These are phyloP conservation scores for Agrochola circellaris DNA, from an alignment of 2,888 invertebrate species.

Conservation along the genomic window DNA sequence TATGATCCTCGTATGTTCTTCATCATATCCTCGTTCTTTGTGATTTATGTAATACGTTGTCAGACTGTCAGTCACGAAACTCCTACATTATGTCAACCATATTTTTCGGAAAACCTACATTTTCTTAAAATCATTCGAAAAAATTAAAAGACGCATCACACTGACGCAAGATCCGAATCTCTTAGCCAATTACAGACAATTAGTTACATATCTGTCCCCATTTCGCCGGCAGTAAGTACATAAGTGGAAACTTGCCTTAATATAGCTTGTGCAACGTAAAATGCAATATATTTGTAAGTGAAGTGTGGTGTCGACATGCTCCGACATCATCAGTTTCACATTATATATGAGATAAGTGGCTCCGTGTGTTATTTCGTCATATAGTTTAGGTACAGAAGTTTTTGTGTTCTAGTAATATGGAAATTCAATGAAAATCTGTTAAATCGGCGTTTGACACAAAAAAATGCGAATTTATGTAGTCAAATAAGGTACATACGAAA, in stretches of 20 bases:
- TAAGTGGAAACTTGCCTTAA: constrained; percentile 73
- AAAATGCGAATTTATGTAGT: neutral
- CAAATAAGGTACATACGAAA: neutral
- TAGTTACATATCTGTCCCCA: constrained; percentile 74
- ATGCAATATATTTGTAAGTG: constrained; percentile 68
- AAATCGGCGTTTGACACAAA: neutral
- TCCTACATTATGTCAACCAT: neutral
- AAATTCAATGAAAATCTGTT: neutral
- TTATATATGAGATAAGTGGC: constrained; percentile 56
- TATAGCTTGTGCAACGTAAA: constrained; percentile 71
- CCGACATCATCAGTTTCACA: constrained; percentile 71
- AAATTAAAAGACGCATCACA: constrained; percentile 4
- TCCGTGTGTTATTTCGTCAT: constrained; percentile 39
- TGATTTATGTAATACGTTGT: neutral
- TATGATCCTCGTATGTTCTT: too few relatives aligned
- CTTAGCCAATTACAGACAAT: constrained; percentile 73
- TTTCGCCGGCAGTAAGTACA: constrained; percentile 70
- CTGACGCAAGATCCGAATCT: constrained; percentile 60
- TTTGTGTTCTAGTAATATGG: neutral
- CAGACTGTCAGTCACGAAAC: neutral
- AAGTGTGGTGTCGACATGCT: constrained; percentile 51
- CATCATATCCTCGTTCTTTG: neutral
- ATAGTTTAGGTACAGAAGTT: neutral
- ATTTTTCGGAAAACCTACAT: too few relatives aligned
- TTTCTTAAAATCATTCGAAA: neutral